Evolutionary conservation across 2,797 vertebrate species (phyloP), one percentile per base, ranked within the genome.

Genomic region (Mallotus villosus): DNA sequence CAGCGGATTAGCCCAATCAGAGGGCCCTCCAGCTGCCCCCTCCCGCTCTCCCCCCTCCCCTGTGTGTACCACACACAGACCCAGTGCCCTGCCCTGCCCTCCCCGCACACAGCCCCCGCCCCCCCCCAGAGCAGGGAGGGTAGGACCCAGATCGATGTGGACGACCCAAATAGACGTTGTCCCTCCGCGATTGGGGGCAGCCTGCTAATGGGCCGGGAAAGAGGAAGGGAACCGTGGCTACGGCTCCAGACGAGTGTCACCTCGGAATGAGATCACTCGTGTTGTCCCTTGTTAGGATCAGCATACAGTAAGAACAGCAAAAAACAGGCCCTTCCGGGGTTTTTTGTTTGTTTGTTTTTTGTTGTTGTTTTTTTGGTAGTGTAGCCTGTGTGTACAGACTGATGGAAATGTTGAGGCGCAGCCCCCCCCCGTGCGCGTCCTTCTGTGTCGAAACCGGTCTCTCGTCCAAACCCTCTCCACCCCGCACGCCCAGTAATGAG

Each of bases 401-500:
- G 85, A 90, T 90, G 88, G 88, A 90, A 86, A 90, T 76, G 84
- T 87, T 84, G 80, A 34, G 8, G 80, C 58, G 70, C 59, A 55
- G 60, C 32, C 62, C 25, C 66, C 75, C 73, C 72, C 77, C n/a
- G 19, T 14, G 29, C 46, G 3, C 12, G 17, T 17, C 49, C 49
- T 8, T 17, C 49, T 51, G 2, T 51, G 12, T 66, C 17, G 82
- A 82, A 70, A 70, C 78, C 82, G 76, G 81, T 84, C 84, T 85
- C 81, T 81, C 83, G 87, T 88, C 85, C 68, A 85, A 84, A 82
- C 75, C 85, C 29, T 78, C 79, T 81, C 76, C 85, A 82, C 81
- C 79, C 83, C 77, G 81, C 69, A 69, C 75, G 84, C 80, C 81
- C 88, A 71, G 87, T 91, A 90, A 91, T 89, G 87, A 90, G 85